phyloP scores from a whole-genome alignment of 2,888 invertebrate genomes.

The Iselma pallidipennis region DNA sequence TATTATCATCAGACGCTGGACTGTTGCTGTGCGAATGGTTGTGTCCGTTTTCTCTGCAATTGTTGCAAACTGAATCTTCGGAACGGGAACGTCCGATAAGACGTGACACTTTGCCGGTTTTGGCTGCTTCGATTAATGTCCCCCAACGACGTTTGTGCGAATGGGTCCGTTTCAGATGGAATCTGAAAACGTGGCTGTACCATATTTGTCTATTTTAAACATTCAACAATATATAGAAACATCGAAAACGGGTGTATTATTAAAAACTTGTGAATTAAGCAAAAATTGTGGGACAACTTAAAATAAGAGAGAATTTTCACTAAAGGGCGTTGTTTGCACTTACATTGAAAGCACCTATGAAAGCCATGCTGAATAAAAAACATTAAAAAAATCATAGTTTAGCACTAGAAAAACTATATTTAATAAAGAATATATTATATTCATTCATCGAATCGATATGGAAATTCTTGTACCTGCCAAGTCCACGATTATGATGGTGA shows the following conservation, averaged over 20 bases:
- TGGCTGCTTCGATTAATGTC: slow-evolving; percentile 85
- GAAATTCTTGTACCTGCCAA: slow-evolving; percentile 31
- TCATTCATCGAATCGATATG: too few relatives aligned
- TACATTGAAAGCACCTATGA: slow-evolving; percentile 26
- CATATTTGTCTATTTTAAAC: neutral
- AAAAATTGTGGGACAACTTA: neutral
- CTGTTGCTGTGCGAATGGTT: slow-evolving; percentile 60
- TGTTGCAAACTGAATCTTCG: slow-evolving; percentile 79
- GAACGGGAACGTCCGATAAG: slow-evolving; percentile 80
- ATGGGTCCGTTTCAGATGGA: slow-evolving; percentile 59
- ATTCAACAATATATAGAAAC: neutral
- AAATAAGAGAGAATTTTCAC: too few relatives aligned
- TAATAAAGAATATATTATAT: too few relatives aligned
- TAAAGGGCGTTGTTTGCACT: slow-evolving; percentile 11
- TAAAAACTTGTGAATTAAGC: neutral
- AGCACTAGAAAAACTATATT: too few relatives aligned
- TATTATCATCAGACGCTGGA: slow-evolving; percentile 70
- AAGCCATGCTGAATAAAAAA: slow-evolving; percentile 21
- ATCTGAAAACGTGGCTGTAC: slow-evolving; percentile 36
- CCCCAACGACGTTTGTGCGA: slow-evolving; percentile 80
- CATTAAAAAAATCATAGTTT: neutral
- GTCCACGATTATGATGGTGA: slow-evolving; percentile 36
- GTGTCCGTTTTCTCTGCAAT: slow-evolving; percentile 58
- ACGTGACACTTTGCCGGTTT: slow-evolving; percentile 77
- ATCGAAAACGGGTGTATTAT: neutral